Evolutionary conservation across 2,113 vertebrate genomes (phyloP).

Genomic region (Ptyas mucosa): DNA sequence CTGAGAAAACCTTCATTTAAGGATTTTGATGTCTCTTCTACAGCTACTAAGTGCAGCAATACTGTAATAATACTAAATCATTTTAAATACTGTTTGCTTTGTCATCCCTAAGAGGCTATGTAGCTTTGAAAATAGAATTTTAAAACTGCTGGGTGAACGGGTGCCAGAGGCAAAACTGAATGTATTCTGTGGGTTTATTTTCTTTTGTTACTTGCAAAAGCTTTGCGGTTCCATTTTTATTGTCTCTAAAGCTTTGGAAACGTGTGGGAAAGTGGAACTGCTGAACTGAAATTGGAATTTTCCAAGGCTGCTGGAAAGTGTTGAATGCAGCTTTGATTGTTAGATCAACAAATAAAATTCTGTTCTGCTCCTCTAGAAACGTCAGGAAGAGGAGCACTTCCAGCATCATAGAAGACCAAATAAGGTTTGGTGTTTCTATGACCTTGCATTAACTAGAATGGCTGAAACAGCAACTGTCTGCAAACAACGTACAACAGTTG

Average conservation of each 20-base stretch:
- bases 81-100: slow-evolving; percentile 64
- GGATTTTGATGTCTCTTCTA: slow-evolving; percentile 51
- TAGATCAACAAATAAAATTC: slow-evolving; percentile 13
- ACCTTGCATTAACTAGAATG: background rate
- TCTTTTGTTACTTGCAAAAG: slow-evolving; percentile 37
- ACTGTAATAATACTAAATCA: slow-evolving; percentile 57
- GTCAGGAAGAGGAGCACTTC: background rate
- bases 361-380: slow-evolving; percentile 9
- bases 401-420: background rate
- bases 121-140: slow-evolving; percentile 52
- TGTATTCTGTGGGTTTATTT: slow-evolving; percentile 40
- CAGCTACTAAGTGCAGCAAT: slow-evolving; percentile 62
- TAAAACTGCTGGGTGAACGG: slow-evolving; percentile 52
- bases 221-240: slow-evolving; percentile 45
- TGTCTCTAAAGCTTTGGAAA: slow-evolving; percentile 30
- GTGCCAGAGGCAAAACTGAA: slow-evolving; percentile 40
- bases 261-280: slow-evolving; percentile 34
- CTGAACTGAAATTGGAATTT: slow-evolving; percentile 2
- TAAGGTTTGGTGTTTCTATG: background rate
- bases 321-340: slow-evolving; percentile 21
- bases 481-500: background rate
- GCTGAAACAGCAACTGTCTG: slow-evolving; percentile 1
- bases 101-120: slow-evolving; percentile 52
- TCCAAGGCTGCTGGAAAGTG: slow-evolving; percentile 31
- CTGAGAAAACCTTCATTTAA: slow-evolving; percentile 57